Conservation (phyloP, 1,140 invertebrate genomes). For the Drosophila willistoni region DNA sequence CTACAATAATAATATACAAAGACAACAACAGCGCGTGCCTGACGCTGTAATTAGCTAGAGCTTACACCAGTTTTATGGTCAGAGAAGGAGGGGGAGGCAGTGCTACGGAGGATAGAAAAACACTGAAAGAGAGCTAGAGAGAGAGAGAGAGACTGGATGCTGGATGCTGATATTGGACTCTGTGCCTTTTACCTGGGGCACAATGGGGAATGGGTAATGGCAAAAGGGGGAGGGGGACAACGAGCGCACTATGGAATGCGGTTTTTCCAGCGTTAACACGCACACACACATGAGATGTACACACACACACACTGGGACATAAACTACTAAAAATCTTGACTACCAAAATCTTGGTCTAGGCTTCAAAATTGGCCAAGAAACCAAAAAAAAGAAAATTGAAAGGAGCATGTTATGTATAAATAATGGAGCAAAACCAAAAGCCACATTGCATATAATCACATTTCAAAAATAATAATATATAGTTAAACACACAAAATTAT, state of each 20-base stretch:
- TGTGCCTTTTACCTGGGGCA: slow-evolving; percentile 22
- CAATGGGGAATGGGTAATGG: not conserved
- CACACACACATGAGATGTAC: slow-evolving; percentile 31
- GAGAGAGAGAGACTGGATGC: slow-evolving; percentile 49
- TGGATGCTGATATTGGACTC: slow-evolving; percentile 42
- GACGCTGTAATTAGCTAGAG: slow-evolving; percentile 71
- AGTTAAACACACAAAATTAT: not conserved
- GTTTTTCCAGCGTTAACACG: slow-evolving; percentile 69
- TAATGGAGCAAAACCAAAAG: not conserved
- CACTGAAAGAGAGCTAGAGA: not conserved
- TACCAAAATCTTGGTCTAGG: slow-evolving; percentile 20
- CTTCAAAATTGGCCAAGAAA: not conserved
- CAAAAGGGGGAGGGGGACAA: slow-evolving; percentile 1
- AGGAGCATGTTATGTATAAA: not conserved
- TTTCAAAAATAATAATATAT: slow-evolving; percentile 4
- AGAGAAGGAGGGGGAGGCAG: not conserved
- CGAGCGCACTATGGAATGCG: slow-evolving; percentile 76
- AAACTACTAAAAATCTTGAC: slow-evolving; percentile 12
- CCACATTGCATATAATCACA: not conserved
- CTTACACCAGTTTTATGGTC: slow-evolving; percentile 37
- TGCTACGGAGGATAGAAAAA: not conserved
- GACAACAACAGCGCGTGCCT: slow-evolving; percentile 63
- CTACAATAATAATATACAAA: not conserved
- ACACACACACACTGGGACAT: not conserved
- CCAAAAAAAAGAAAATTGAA: not conserved